Conservation (phyloP, 2,888 invertebrate species). For the Hirtodrosophila cameraria region DNA sequence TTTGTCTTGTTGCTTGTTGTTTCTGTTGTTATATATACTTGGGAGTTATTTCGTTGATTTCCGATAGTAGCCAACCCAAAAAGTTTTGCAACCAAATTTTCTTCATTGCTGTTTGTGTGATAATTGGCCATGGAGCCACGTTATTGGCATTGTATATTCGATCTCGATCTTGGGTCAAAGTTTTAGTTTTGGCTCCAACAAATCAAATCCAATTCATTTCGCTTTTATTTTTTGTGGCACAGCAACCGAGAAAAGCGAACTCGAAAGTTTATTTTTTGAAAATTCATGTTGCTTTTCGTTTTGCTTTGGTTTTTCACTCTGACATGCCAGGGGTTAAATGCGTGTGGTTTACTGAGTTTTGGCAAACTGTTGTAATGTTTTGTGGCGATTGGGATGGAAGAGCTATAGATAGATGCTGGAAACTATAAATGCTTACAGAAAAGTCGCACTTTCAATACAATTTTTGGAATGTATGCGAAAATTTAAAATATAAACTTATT, state of each 20-base stretch:
- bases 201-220: conserved; percentile 58
- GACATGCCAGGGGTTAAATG: conserved; percentile 44
- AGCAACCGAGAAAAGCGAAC: background rate
- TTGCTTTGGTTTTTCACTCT: background rate
- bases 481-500: too few species aligned
- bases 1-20: conserved; percentile 20
- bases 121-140: conserved; percentile 68
- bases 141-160: conserved; percentile 37
- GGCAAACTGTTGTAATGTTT: conserved; percentile 11
- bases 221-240: background rate
- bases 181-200: conserved; percentile 23
- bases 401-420: background rate
- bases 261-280: conserved; percentile 22
- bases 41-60: conserved; percentile 66
- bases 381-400: background rate
- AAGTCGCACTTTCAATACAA: too few species aligned
- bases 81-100: conserved; percentile 69
- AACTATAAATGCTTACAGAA: conserved; percentile 12
- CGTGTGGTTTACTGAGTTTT: conserved; percentile 42
- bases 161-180: conserved; percentile 31
- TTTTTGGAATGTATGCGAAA: too few species aligned
- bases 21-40: conserved; percentile 28
- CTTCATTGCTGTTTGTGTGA: conserved; percentile 58
- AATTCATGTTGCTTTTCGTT: conserved; percentile 19
- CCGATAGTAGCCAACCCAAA: conserved; percentile 45